Evolutionary conservation across 2,888 invertebrate species (phyloP).

Genomic region (Diachrysia chrysitis): DNA sequence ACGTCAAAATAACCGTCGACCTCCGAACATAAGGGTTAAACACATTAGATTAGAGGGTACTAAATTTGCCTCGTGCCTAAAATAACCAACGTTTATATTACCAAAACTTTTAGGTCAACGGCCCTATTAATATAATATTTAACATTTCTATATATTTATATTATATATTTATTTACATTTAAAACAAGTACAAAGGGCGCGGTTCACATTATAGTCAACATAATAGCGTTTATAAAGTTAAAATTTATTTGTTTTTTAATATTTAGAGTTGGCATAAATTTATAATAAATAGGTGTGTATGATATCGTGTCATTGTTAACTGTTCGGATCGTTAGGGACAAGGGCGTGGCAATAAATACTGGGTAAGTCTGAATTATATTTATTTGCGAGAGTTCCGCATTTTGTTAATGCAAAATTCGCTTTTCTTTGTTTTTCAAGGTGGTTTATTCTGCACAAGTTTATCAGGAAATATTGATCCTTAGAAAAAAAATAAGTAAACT

Average conservation of each 20-base stretch:
- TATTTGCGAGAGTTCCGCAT: background rate
- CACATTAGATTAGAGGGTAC: background rate
- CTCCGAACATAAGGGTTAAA: background rate
- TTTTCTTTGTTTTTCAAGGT: too few species aligned
- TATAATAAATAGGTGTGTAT: slow-evolving; percentile 12
- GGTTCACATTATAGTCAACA: background rate
- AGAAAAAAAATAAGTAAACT: too few species aligned
- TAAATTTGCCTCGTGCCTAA: background rate
- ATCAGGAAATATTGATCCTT: too few species aligned
- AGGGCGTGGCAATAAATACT: slow-evolving; percentile 26
- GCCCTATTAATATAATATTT: background rate
- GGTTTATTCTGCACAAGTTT: too few species aligned
- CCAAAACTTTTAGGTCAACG: background rate
- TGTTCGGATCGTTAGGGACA: slow-evolving; percentile 13
- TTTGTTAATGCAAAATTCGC: too few species aligned
- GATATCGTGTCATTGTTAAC: slow-evolving; percentile 14
- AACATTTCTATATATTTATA: background rate
- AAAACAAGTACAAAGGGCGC: slow-evolving; percentile 26
- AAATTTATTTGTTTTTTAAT: slow-evolving; percentile 16
- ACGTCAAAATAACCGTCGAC: background rate
- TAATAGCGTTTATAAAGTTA: slow-evolving; percentile 13
- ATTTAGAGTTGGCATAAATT: slow-evolving; percentile 23
- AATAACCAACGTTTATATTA: background rate
- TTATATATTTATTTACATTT: background rate
- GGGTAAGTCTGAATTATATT: slow-evolving; percentile 4